Base-by-base conservation (phyloP, 2,797 vertebrate genomes). In the Parauchenoglanis punctatus region DNA sequence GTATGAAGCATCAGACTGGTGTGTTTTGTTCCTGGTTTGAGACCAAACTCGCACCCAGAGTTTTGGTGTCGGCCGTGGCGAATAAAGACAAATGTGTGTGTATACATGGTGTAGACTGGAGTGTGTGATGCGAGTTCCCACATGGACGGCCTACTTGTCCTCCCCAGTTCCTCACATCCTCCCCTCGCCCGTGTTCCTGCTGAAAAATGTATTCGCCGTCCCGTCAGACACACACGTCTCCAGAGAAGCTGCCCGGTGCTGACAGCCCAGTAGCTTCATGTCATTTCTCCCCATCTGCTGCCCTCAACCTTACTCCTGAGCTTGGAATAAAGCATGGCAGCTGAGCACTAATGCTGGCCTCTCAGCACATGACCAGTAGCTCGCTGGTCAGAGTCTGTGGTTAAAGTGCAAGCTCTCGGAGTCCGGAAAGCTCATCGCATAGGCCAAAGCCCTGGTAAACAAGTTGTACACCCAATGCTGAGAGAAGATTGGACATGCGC, bases 11-110 rank as follows among this genome's bases (percentile, higher is more conserved):
- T 81, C 35, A 17, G 20, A 44, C 78, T 63, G 35, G 1, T 20
- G 35, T 81, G 23, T n/a, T 40, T 44, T 63, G 25, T 65, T 46
- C 52, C 31, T 59, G 28, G 59, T 67, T 77, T 52, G 23, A 23
- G 28, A 40, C 44, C 67, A 81, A 75, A 67, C 49, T 17, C 52
- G 20, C 31, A 46, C 59, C 11, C 46, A 35, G 77, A 49, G 44
- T 83, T 83, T 84, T 17, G 31, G 28, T 65, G 68, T 72, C 25
- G 25, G 25, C 59, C 13, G 31, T 46, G 49, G 31, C 75, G 67
- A 84, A 83, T 85, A 70, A 44, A 90, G 89, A 87, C 81, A 59
- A 86, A 87, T 77, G 85, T 67, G 78, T 86, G 81, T 76, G 76
- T 82, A 8, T 17, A 18, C 81, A 18, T 17, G 70, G 73, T 31